Conservation (phyloP, 2,888 invertebrate genomes). For the Rotaria sp. region DNA sequence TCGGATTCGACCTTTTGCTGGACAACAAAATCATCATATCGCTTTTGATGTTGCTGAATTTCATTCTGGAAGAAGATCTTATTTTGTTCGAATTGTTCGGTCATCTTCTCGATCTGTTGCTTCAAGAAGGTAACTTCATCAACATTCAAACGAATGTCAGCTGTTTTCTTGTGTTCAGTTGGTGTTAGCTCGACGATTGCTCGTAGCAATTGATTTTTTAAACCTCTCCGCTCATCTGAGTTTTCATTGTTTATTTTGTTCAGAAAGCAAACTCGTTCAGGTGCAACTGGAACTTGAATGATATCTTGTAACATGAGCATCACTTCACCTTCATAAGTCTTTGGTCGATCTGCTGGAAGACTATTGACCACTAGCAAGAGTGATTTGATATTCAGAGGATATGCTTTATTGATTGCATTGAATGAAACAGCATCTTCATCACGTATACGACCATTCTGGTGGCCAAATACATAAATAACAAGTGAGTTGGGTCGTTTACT, state of each 20-base stretch:
- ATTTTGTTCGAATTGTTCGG: background rate
- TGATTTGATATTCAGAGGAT: background rate
- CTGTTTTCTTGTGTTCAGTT: background rate
- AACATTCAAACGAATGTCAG: background rate
- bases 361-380: background rate
- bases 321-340: background rate
- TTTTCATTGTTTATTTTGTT: too few relatives aligned
- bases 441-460: too few relatives aligned
- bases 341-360: background rate
- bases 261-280: too few relatives aligned
- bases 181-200: background rate
- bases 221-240: too few relatives aligned
- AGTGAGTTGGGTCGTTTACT: too few relatives aligned
- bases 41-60: too few relatives aligned
- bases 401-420: background rate
- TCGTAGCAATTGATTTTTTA: background rate
- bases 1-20: too few relatives aligned
- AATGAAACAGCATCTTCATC: background rate
- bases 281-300: too few relatives aligned
- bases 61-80: too few relatives aligned
- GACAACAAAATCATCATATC: too few relatives aligned
- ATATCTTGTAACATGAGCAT: too few relatives aligned
- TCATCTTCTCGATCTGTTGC: background rate
- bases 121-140: background rate
- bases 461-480: too few relatives aligned